A percentile compares a stretch with the other conserved stretches of the same genome.
Evolutionary conservation across 2,888 invertebrate species (phyloP).

Genomic region (Endotricha flammealis): DNA sequence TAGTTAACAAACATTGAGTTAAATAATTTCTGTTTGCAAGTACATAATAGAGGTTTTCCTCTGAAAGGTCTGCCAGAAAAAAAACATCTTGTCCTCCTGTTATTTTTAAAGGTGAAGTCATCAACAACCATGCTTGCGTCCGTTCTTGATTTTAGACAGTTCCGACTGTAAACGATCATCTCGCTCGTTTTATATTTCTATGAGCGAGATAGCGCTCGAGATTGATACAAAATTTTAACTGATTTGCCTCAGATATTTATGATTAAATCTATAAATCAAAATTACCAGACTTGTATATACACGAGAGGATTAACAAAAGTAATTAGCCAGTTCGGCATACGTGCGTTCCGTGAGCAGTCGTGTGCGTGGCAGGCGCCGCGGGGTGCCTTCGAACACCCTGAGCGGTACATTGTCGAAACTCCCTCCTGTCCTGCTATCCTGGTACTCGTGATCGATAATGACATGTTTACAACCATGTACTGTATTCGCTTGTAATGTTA

Average conservation of each 20-base stretch:
- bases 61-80: too few species aligned
- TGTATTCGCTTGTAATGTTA: constrained; percentile 4
- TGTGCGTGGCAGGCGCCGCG: constrained; percentile 51
- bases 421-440: constrained; percentile 37
- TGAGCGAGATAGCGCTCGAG: too few species aligned
- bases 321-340: constrained; percentile 14
- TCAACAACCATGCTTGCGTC: too few species aligned
- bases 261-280: constrained; percentile 7
- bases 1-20: too few species aligned
- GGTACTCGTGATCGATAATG: constrained; percentile 34
- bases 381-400: constrained; percentile 36
- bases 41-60: too few species aligned
- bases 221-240: constrained; percentile 1
- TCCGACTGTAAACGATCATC: too few species aligned
- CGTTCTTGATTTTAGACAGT: too few species aligned
- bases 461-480: constrained; percentile 11
- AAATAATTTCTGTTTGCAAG: too few species aligned
- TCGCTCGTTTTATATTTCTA: too few species aligned
- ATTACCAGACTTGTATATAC: constrained; percentile 19
- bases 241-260: too few species aligned
- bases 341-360: constrained; percentile 22
- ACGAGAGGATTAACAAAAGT: constrained; percentile 17
- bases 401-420: constrained; percentile 33
- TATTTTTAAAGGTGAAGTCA: too few species aligned
- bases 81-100: too few species aligned